These are phyloP conservation scores for Eucera pruinosa DNA, from an alignment of 2,888 invertebrate species.

Conservation along the genomic window DNA sequence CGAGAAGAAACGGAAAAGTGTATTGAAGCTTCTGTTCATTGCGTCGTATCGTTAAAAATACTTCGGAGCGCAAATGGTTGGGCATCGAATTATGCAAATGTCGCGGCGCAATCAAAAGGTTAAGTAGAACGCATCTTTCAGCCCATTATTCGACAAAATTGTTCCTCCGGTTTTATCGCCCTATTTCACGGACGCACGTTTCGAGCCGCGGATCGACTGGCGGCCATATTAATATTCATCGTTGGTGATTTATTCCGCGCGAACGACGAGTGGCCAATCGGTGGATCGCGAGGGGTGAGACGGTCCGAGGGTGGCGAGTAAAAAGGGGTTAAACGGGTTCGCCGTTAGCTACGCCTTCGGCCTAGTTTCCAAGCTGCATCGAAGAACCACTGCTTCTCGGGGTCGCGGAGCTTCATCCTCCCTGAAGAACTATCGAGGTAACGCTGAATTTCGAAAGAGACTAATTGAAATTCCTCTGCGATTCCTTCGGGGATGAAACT, in stretches of 20 bases:
- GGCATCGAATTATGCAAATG: too few species aligned
- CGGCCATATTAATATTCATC: constrained; percentile 52
- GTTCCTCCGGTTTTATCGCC: not conserved
- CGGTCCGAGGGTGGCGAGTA: not conserved
- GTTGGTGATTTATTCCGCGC: constrained; percentile 49
- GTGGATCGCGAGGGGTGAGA: not conserved
- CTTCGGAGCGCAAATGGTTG: too few species aligned
- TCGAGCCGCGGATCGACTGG: constrained; percentile 3
- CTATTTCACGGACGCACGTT: not conserved
- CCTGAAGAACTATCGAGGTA: constrained; percentile 33
- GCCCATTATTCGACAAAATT: not conserved
- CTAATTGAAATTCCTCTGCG: constrained; percentile 41
- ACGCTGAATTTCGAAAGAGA: constrained; percentile 22
- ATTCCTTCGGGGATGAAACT: constrained; percentile 9
- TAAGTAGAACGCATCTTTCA: not conserved
- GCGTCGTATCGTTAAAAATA: too few species aligned
- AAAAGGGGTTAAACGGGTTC: constrained; percentile 26
- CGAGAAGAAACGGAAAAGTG: too few species aligned
- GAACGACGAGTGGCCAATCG: constrained; percentile 48
- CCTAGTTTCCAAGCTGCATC: constrained; percentile 44
- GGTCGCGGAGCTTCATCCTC: constrained; percentile 16
- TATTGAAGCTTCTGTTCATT: too few species aligned
- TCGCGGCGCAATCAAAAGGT: too few species aligned
- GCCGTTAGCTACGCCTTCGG: constrained; percentile 37
- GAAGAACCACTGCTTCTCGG: constrained; percentile 9